A percentile compares a stretch with the other conserved stretches of the same genome.
Conservation (phyloP, 1,140 invertebrate genomes). For the Heliothis subflexa region DNA sequence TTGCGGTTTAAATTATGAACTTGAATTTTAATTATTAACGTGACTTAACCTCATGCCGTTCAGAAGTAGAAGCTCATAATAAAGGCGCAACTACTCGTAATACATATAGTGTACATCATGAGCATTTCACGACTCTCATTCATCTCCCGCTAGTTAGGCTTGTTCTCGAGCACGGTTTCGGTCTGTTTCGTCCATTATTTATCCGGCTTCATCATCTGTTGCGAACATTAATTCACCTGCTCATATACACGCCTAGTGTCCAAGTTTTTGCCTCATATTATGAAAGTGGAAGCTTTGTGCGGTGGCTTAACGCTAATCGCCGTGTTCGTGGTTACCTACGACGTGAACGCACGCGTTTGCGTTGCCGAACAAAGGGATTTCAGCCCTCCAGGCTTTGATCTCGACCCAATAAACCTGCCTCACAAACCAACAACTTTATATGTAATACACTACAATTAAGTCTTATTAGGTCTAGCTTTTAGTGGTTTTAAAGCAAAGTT, state of each 20-base stretch:
- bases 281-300: constrained; percentile 39
- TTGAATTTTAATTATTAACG: too few species aligned
- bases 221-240: constrained; percentile 31
- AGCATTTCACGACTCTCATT: neutral
- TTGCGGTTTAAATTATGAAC: too few species aligned
- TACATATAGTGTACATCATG: too few species aligned
- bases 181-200: constrained; percentile 9
- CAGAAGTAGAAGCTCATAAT: too few species aligned
- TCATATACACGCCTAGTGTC: constrained; percentile 35
- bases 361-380: constrained; percentile 37
- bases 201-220: constrained; percentile 13
- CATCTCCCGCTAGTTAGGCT: neutral
- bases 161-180: neutral
- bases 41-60: too few species aligned
- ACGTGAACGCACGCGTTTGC: constrained; percentile 40
- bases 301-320: constrained; percentile 41
- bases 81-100: too few species aligned
- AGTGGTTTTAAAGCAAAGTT: constrained; percentile 39
- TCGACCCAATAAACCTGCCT: constrained; percentile 38
- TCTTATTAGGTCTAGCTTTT: constrained; percentile 33
- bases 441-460: constrained; percentile 44
- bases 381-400: constrained; percentile 40
- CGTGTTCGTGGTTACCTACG: constrained; percentile 36
- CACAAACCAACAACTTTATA: constrained; percentile 41
- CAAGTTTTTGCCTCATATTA: constrained; percentile 32